These are phyloP conservation scores for Eleutherodactylus coqui DNA, from an alignment of 2,797 vertebrate genomes.

Conservation along the genomic window DNA sequence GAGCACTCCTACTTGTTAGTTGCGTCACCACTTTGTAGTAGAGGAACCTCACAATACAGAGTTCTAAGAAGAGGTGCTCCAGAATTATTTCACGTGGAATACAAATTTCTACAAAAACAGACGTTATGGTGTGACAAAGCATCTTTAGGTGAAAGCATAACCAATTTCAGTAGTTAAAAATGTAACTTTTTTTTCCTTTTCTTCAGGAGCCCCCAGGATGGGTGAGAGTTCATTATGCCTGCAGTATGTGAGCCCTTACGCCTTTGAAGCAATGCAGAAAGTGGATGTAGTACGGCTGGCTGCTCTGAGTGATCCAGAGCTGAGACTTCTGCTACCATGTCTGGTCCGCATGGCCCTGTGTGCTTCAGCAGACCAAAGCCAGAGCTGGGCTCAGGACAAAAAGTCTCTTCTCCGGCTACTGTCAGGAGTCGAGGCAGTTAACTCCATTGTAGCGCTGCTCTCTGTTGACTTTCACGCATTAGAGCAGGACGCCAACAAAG, in stretches of 20 bases:
- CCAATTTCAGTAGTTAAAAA: neutral
- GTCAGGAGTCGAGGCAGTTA: constrained; percentile 96
- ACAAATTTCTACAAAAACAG: no score
- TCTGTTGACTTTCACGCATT: constrained; percentile 97
- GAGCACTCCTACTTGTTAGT: no score
- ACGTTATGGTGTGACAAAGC: no score
- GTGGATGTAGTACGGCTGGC: constrained; percentile 91
- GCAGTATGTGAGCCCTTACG: constrained; percentile 92
- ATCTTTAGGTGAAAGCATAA: no score
- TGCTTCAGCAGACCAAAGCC: constrained; percentile 96
- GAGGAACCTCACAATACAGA: no score
- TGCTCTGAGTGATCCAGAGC: constrained; percentile 91
- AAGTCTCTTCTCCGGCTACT: constrained; percentile 96
- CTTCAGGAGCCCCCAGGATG: constrained; percentile 73
- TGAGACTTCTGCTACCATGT: constrained; percentile 92
- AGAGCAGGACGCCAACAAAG: constrained; percentile 97
- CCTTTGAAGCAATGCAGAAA: constrained; percentile 98
- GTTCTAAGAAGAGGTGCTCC: no score
- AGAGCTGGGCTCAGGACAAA: constrained; percentile 97
- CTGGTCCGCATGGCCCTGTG: constrained; percentile 97
- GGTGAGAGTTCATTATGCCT: constrained; percentile 83
- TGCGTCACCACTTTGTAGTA: no score
- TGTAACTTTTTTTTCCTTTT: neutral
- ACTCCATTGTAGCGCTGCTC: constrained; percentile 93
- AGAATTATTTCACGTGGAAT: no score